Evolutionary conservation across 2,888 invertebrate genomes (phyloP).

Genomic region (Plutella xylostella): DNA sequence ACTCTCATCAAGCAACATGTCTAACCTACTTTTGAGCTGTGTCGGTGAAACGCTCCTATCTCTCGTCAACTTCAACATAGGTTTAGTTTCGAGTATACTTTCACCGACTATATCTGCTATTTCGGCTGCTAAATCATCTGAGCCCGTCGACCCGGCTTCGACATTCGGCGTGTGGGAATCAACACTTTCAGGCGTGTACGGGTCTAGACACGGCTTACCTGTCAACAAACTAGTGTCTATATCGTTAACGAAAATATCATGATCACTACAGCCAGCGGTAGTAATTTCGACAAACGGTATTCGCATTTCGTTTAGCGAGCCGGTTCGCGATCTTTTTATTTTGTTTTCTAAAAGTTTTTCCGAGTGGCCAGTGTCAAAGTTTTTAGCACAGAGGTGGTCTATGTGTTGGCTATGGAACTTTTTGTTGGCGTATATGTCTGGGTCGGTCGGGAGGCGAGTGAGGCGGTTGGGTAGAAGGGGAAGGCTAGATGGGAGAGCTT

Average conservation of each 20-base stretch:
- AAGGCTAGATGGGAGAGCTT: slow-evolving; percentile 24
- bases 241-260: slow-evolving; percentile 60
- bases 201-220: slow-evolving; percentile 66
- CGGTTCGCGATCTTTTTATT: slow-evolving; percentile 35
- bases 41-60: slow-evolving; percentile 71
- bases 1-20: slow-evolving; percentile 44
- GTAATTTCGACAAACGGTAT: slow-evolving; percentile 64
- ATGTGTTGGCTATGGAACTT: slow-evolving; percentile 22
- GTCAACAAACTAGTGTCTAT: slow-evolving; percentile 62
- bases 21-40: slow-evolving; percentile 72
- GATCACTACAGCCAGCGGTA: slow-evolving; percentile 52
- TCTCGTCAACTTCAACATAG: slow-evolving; percentile 32
- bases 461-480: slow-evolving; percentile 23
- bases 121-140: slow-evolving; percentile 36
- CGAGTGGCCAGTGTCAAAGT: no score
- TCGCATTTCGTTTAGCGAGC: slow-evolving; percentile 43
- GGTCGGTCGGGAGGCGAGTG: slow-evolving; percentile 36
- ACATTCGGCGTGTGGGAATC: slow-evolving; percentile 80
- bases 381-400: no score
- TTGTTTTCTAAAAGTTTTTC: slow-evolving; percentile 18
- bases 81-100: slow-evolving; percentile 18
- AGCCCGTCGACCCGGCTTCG: slow-evolving; percentile 37
- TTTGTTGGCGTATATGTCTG: slow-evolving; percentile 34
- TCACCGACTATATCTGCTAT: slow-evolving; percentile 33
- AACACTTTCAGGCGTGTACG: slow-evolving; percentile 86